Base-by-base conservation (phyloP, 2,797 vertebrate species). In the Ispidina lecontei region DNA sequence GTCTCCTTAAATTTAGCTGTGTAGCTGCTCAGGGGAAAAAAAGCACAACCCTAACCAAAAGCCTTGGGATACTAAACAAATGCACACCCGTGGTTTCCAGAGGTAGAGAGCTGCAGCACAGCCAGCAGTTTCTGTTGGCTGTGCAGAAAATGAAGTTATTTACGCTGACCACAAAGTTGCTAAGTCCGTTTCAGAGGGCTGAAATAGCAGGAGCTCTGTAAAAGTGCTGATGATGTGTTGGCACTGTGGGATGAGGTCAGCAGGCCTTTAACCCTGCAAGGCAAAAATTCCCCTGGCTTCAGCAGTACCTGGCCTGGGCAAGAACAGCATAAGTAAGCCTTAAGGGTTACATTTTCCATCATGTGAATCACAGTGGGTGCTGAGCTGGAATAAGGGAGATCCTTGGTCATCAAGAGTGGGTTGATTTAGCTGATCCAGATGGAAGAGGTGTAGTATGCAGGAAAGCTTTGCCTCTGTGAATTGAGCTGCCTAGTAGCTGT, bases 221-320 rank as follows among this genome's bases (percentile, higher is more conserved):
- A 73, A 95, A 95, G 56, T 64, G 93, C 81, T 93, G 90, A 93
- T 89, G 71, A 47, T 46, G 79, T 41, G 88, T 23, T 76, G 90
- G 91, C 62, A 37, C 49, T 1, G 5, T 2, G 8, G 83, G 94
- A 63, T 87, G 90, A 94, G 91, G 88, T 94, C 96, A 94, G 86
- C 78, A 65, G 86, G 95, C 88, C 86, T 93, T 94, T 93, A 90
- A 84, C 94, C 90, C 88, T 58, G 58, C 68, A 47, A 82, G 93
- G 91, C 93, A 95, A 41, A 91, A 96, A 51, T 76, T 94, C 83
- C 85, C 71, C 60, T 81, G 80, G 84, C 77, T 92, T 93, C 87
- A 95, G 91, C 87, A 88, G 91, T 92, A 95, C 94, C 81, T 19
- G 35, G 77, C 44, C 72, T 46, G 31, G 22, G 64, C 46, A 43